Base-by-base conservation (phyloP, 2,113 vertebrate genomes). In the Eidolon helvum region DNA sequence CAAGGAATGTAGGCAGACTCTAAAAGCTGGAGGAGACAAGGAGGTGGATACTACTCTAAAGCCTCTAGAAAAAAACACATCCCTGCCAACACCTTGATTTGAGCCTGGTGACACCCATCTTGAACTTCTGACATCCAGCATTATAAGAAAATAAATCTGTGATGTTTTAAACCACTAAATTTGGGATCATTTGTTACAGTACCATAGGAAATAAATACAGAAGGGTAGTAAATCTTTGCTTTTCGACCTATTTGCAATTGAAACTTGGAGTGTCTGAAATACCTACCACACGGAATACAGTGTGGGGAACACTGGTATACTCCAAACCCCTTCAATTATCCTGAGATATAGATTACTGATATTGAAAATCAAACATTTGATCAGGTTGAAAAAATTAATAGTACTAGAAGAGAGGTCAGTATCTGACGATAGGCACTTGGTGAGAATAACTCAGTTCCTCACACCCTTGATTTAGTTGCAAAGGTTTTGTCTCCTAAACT, bases 401-500 rank as follows among this genome's bases (percentile, higher is more conserved):
- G 12, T 26, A 26, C 55, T 38, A 66, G 14, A 75, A 10, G 14
- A 82, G 15, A 87, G 12, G 75, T 19, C 19, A 28, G 18, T 61
- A 78, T 83, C 72, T 28, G 22, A 48, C 14, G 50, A 35, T 14
- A 43, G 18, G 33, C 45, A 1, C 4, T 63, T 78, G 24, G 14
- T 69, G 18, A 86, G 61, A 85, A 82, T 72, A 82, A 90, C 11
- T 43, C 33, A 69, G n/a, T 94, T 87, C 26, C 8, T 75, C 33
- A 57, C 16, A 50, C 35, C 7, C 1, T 79, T 43, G 21, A 43
- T 91, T 90, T 53, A 87, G 85, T 59, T 28, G 43, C 68, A 48
- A 96, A 91, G 22, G 14, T 83, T 96, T 91, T 6, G 18, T 75
- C n/a, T 83, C 35, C 38, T 92, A 92, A 57, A 77, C 33, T 72